These are phyloP conservation scores for Rhagophthalmus giganteus DNA, from an alignment of 2,888 invertebrate species.

Conservation along the genomic window DNA sequence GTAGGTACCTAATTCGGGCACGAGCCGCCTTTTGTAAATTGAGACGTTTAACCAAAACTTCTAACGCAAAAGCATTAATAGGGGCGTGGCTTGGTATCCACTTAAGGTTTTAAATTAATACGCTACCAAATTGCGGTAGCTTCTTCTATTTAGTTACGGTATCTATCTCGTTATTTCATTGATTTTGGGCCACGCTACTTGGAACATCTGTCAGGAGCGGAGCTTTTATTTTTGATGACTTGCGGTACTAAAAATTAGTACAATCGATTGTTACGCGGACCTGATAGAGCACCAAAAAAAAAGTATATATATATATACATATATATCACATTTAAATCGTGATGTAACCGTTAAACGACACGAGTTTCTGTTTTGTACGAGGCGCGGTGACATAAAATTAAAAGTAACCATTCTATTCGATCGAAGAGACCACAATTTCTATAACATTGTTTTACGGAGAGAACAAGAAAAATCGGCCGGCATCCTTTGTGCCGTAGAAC, in stretches of 20 bases:
- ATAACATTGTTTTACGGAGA: conserved; percentile 53
- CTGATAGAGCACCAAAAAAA: conserved; percentile 13
- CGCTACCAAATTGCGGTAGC: background rate
- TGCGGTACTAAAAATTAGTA: conserved; percentile 20
- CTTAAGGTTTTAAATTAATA: background rate
- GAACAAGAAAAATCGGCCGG: conserved; percentile 53
- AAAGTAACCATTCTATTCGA: conserved; percentile 47
- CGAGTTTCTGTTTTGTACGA: conserved; percentile 15
- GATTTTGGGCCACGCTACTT: conserved; percentile 10
- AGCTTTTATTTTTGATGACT: conserved; percentile 32
- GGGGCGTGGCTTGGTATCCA: too few relatives aligned
- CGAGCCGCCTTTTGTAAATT: too few relatives aligned
- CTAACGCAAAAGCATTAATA: too few relatives aligned
- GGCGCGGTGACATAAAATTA: conserved; percentile 28
- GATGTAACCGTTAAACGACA: conserved; percentile 18
- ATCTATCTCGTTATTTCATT: conserved; percentile 14
- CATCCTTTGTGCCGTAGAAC: conserved; percentile 52
- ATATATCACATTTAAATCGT: conserved; percentile 11
- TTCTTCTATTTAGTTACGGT: background rate
- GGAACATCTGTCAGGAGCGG: conserved; percentile 14
- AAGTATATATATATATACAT: too few relatives aligned
- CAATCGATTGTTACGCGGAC: conserved; percentile 19
- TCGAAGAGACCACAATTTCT: conserved; percentile 48
- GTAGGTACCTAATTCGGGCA: too few relatives aligned
- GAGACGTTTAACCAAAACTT: too few relatives aligned